Evolutionary conservation across 2,113 vertebrate genomes (phyloP), one percentile per base, ranked within the genome.

Genomic region (Noturus placidus): DNA sequence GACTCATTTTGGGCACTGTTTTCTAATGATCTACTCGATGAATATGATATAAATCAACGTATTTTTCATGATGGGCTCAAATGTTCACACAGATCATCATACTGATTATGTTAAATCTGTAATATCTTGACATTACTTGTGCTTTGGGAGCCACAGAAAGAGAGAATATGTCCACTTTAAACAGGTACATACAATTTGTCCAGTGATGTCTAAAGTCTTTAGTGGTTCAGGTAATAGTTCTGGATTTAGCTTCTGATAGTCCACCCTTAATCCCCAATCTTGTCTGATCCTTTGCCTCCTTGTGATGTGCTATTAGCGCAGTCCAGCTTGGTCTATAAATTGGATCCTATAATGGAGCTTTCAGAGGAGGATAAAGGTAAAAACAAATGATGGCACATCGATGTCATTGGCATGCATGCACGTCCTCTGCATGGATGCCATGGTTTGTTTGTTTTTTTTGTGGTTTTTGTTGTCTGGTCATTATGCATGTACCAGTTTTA

Each of bases 261-360:
- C 13, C 27, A 92, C 65, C 56, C 92, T 38, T 90, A 87, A 90
- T 82, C 67, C 50, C 90, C 52, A 54, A 90, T 87, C n/a, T 85
- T 74, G 30, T 84, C 69, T 92, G 95, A 90, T 93, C 92, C 74
- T 42, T 74, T 74, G 8, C 76, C 52, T 95, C 88, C 92, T 72
- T 91, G 88, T 93, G 89, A 93, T 93, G 91, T 91, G 38, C 94
- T 91, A 93, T 92, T 95, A 99, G 98, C 97, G 90, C 96, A 97
- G 94, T 91, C 95, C 90, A 93, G 91, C 90, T 94, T 95, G 82
- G 93, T 95, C 91, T 95, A 94, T 93, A 94, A 96, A 90, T 95
- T 99, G 96, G 97, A 99, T 90, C 97, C 98, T 89, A 98, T 99
- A 95, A 96, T 97, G 95, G 98, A 99, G 93, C 95, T 98, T 94